phyloP scores from a whole-genome alignment of 2,888 invertebrate species.

The Acanthosepion pharaonis region DNA sequence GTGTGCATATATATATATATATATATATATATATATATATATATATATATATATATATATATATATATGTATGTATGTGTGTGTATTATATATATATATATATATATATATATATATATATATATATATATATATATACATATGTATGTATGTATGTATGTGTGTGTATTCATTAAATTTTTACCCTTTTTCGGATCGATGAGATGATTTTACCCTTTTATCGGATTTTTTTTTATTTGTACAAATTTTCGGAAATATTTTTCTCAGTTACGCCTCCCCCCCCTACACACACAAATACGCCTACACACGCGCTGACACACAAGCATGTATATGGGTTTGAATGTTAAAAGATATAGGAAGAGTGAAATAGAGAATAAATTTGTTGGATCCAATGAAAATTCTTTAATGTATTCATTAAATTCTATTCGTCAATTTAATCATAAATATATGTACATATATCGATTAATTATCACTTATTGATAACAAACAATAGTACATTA shows the following conservation, averaged over 20 bases:
- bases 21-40: conserved; percentile 36
- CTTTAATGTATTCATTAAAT: too few relatives aligned
- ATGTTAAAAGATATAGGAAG: too few relatives aligned
- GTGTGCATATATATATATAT: not conserved
- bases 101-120: conserved; percentile 36
- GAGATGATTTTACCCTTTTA: not conserved
- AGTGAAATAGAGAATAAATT: too few relatives aligned
- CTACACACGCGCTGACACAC: too few relatives aligned
- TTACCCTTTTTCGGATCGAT: not conserved
- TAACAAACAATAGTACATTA: too few relatives aligned
- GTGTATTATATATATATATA: not conserved
- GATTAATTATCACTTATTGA: too few relatives aligned
- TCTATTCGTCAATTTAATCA: too few relatives aligned
- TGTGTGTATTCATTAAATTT: not conserved
- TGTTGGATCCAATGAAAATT: too few relatives aligned
- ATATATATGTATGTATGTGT: not conserved
- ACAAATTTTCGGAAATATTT: not conserved
- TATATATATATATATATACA: not conserved
- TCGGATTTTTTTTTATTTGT: not conserved
- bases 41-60: not conserved
- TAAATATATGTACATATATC: too few relatives aligned
- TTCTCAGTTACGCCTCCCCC: too few relatives aligned
- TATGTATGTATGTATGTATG: not conserved
- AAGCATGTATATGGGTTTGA: too few relatives aligned
- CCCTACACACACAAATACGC: too few relatives aligned